phyloP scores from a whole-genome alignment of 2,888 invertebrate species.

The Temnothorax rugatulus region DNA sequence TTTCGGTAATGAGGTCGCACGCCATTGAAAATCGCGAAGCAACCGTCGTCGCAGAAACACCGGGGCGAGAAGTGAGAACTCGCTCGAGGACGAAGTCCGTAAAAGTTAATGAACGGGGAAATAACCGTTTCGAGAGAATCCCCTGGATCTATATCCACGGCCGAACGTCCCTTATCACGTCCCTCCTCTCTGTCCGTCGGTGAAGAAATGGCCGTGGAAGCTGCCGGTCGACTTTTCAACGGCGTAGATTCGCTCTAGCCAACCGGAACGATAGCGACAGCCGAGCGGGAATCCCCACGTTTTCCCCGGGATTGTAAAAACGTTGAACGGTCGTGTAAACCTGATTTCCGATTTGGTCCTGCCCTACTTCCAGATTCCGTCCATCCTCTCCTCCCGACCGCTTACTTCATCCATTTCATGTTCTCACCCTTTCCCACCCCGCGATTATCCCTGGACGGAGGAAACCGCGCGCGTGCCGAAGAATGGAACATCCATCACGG shows the following conservation, averaged over 20 bases:
- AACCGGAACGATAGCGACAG: conserved; percentile 77
- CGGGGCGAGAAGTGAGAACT: conserved; percentile 47
- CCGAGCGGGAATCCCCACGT: conserved; percentile 29
- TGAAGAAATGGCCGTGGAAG: conserved; percentile 57
- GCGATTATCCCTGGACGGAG: conserved; percentile 42
- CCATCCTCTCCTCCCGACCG: conserved; percentile 11
- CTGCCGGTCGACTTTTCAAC: conserved; percentile 70
- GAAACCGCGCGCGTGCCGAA: conserved; percentile 41
- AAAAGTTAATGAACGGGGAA: conserved; percentile 78
- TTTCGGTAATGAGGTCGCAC: conserved; percentile 85
- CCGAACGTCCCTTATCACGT: conserved; percentile 37
- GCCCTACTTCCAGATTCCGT: conserved; percentile 45
- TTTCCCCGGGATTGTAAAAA: conserved; percentile 39
- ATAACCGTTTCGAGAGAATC: conserved; percentile 76
- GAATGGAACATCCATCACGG: conserved; percentile 47
- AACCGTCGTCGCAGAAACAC: conserved; percentile 68
- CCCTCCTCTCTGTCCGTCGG: background rate
- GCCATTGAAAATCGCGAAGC: conserved; percentile 79
- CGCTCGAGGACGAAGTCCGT: conserved; percentile 60
- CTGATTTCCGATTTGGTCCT: conserved; percentile 46
- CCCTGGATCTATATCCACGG: conserved; percentile 67
- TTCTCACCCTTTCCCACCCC: conserved; percentile 40
- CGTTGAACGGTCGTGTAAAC: conserved; percentile 49
- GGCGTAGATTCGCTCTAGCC: conserved; percentile 78
- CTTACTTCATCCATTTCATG: conserved; percentile 48